Evolutionary conservation across 2,113 vertebrate species (phyloP).

Genomic region (Phylloscopus whistleri): DNA sequence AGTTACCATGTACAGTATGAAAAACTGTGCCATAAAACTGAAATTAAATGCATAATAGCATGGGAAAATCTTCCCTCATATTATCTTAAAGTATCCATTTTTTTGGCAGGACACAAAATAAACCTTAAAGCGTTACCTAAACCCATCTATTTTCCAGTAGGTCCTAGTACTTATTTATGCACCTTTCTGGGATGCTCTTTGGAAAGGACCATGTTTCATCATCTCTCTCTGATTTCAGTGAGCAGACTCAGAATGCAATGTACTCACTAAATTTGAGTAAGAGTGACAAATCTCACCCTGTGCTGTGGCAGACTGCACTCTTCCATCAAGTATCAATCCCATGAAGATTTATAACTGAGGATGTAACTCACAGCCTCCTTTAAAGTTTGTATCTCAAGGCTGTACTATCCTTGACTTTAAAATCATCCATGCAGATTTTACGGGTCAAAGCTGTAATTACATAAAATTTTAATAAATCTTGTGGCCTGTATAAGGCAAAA

Average conservation of each 20-base stretch:
- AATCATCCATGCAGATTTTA: neutral
- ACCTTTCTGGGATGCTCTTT: neutral
- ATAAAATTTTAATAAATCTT: constrained; percentile 1
- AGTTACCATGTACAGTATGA: constrained; percentile 10
- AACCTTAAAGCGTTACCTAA: neutral
- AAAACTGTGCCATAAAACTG: constrained; percentile 41
- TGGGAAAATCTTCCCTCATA: neutral
- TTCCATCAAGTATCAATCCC: neutral
- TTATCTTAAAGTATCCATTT: constrained; percentile 1
- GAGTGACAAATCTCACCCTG: neutral
- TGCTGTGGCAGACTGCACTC: neutral
- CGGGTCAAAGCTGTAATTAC: neutral
- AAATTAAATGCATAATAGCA: constrained; percentile 40
- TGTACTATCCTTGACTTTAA: neutral
- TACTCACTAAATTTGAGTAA: neutral
- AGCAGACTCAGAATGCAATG: neutral
- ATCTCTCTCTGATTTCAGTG: neutral
- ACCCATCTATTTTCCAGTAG: neutral
- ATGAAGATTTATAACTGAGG: neutral
- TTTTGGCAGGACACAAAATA: constrained; percentile 2
- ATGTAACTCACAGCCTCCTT: neutral
- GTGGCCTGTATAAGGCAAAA: neutral
- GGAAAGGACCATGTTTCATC: neutral
- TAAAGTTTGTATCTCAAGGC: neutral
- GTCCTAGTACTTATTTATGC: neutral